Evolutionary conservation across 2,113 vertebrate genomes (phyloP).

Genomic region (Chiloscyllium plagiosum): DNA sequence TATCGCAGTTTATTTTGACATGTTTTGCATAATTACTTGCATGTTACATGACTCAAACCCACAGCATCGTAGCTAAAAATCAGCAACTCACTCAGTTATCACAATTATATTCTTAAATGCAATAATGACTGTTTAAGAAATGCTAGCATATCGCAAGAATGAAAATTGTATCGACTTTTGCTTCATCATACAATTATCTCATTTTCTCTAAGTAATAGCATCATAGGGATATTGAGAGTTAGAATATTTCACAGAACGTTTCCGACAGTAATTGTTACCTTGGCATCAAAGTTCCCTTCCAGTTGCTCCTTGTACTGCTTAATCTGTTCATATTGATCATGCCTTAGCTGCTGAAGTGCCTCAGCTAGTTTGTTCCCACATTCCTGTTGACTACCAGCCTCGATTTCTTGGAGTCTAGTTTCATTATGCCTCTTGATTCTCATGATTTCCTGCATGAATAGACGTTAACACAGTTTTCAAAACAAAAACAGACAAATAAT

Average conservation of each 20-base stretch:
- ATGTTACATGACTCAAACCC: no score
- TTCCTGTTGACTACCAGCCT: conserved; percentile 55
- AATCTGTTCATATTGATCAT: conserved; percentile 64
- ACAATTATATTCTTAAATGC: no score
- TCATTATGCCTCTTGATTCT: conserved; percentile 60
- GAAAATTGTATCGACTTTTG: no score
- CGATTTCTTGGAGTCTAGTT: conserved; percentile 59
- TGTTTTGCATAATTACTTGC: no score
- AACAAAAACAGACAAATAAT: no score
- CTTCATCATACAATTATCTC: not conserved
- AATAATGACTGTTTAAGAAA: no score
- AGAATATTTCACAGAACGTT: not conserved
- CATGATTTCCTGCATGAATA: conserved; percentile 55
- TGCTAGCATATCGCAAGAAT: no score
- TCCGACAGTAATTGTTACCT: conserved; percentile 51
- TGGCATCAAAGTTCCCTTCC: conserved; percentile 58
- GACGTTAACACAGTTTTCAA: not conserved
- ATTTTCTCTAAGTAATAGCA: not conserved
- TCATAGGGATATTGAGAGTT: not conserved
- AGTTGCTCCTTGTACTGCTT: conserved; percentile 68
- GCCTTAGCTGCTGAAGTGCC: conserved; percentile 61
- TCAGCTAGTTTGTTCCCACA: conserved; percentile 62
- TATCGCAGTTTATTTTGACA: no score
- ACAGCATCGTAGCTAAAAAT: no score
- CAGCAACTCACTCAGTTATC: no score